Percentiles rank a stretch among this genome's conserved stretches.
phyloP scores from a whole-genome alignment of 53 echinoderm and acorn worm species.

The Astropecten irregularis region DNA sequence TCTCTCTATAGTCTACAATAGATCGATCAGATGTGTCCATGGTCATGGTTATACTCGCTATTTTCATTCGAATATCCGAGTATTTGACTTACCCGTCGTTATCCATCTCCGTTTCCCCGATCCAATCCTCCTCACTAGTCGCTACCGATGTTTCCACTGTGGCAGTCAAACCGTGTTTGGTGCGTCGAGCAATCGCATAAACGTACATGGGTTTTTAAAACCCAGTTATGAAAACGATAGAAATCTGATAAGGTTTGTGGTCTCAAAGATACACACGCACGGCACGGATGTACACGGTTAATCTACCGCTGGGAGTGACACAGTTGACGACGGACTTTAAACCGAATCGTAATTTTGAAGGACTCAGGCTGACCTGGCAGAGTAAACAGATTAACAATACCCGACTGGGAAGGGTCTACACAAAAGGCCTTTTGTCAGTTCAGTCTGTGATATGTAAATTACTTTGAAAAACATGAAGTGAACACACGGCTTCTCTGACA shows the following conservation, averaged over 20 bases:
- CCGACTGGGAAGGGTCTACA: neutral
- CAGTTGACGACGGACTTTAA: slow-evolving; percentile 1
- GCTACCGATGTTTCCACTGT: no score
- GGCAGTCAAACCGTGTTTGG: no score
- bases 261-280: neutral
- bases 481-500: no score
- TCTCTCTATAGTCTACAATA: no score
- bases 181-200: slow-evolving; percentile 3
- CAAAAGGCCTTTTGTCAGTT: no score
- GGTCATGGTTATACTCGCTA: no score
- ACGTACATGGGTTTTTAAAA: neutral
- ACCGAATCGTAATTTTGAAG: neutral
- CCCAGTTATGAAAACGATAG: neutral
- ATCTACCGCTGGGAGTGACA: neutral
- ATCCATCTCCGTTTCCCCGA: neutral
- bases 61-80: no score
- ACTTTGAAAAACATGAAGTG: no score
- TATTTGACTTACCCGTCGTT: neutral
- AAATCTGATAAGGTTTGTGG: neutral
- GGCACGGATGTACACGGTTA: no score
- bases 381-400: slow-evolving; percentile 3
- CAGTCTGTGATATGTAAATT: no score
- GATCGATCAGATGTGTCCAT: no score
- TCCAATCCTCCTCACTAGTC: neutral
- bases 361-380: neutral